phyloP scores from a whole-genome alignment of 1,140 invertebrate genomes.

The Trypoxylus dichotomus region DNA sequence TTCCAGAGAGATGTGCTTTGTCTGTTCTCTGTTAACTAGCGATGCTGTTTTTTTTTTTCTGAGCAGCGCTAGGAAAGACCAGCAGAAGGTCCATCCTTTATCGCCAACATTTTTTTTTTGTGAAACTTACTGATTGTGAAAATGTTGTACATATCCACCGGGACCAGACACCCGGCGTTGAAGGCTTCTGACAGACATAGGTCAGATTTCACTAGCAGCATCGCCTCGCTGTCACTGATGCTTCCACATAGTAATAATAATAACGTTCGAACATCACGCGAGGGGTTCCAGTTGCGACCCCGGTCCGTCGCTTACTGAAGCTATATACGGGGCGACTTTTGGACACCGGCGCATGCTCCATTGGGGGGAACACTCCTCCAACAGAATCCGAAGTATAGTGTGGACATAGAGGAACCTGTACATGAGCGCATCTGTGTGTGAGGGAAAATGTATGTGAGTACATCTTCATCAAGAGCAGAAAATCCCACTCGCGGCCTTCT shows the following conservation, averaged over 20 bases:
- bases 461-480: constrained; percentile 9
- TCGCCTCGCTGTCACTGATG: constrained; percentile 49
- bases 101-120: not conserved
- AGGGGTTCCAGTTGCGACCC: constrained; percentile 49
- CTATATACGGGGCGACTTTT: constrained; percentile 20
- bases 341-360: constrained; percentile 38
- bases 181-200: constrained; percentile 55
- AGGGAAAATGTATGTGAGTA: not conserved
- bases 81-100: not conserved
- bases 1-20: not conserved
- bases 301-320: constrained; percentile 50
- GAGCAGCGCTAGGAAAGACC: constrained; percentile 5
- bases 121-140: constrained; percentile 51
- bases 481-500: constrained; percentile 14
- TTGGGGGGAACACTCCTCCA: constrained; percentile 19
- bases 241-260: constrained; percentile 38
- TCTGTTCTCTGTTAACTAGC: not conserved
- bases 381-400: constrained; percentile 1
- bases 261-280: constrained; percentile 48
- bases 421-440: not conserved
- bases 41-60: not conserved
- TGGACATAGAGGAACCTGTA: constrained; percentile 12
- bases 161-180: constrained; percentile 53
- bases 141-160: constrained; percentile 53
- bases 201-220: constrained; percentile 50